Evolutionary conservation across 2,888 invertebrate genomes (phyloP), one percentile per base, ranked within the genome.

Genomic region (Automeris io): DNA sequence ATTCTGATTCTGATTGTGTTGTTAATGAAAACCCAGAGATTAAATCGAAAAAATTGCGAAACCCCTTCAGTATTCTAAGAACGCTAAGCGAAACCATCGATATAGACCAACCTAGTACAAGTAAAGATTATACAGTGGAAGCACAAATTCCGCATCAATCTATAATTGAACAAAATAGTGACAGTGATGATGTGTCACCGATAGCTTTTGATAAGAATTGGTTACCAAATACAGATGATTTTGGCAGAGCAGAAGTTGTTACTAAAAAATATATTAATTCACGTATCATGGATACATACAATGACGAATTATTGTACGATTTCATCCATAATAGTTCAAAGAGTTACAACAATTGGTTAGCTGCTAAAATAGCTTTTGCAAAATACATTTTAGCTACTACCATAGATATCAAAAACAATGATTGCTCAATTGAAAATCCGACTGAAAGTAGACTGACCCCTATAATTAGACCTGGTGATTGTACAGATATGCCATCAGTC

Each of bases 61-160:
- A 85, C 51, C 85, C 85, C 1, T 83, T 81, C 41, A 76, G 69
- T 42, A 64, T 82, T 24, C 33, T 83, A 2, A 82, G 76, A 45
- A 61, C 61, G 23, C 51, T 71, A 3, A 60, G 69, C 12, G 67
- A 70, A 41, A 47, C 25, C 39, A 21, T 40, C 32, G 43, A 31
- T 39, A 42, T 16, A 34, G 29, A 13, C 8, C 12, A 32, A 22
- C 16, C 32, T 6, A 31, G 22, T 34, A 21, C 16, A 5, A 37
- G 32, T 2, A 40, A 33, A 5, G 37, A 37, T 12, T 51, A 40
- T 16, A 26, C 11, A 7, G 11, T 7, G 0, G 8, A 21, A 5
- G 7, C 11, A 11, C 40, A 40, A n/a, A 21, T 29, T 4, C 9
- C 11, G 18, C 33, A 46, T 4, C 37, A 37, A 26, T 39, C 37